phyloP scores from a whole-genome alignment of 2,888 invertebrate genomes.

The Ophion obscuratus region DNA sequence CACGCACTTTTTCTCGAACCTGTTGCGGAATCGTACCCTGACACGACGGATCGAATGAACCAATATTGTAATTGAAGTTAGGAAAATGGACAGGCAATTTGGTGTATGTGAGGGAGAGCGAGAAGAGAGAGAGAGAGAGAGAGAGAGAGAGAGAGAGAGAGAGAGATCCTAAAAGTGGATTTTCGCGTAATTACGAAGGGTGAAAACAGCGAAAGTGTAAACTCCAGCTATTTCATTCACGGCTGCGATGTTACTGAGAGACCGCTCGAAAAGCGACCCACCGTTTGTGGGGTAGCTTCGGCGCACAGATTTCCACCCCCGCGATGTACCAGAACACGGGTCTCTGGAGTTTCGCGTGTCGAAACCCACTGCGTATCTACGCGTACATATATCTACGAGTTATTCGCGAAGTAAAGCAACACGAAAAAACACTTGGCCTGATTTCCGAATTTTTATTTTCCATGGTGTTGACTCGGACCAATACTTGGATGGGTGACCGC shows the following conservation, averaged over 20 bases:
- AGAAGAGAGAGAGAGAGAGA: neutral
- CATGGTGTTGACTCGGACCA: too few species aligned
- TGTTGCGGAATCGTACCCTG: neutral
- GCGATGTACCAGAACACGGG: slow-evolving; percentile 15
- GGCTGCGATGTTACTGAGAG: slow-evolving; percentile 58
- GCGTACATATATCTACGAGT: too few species aligned
- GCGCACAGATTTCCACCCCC: slow-evolving; percentile 58
- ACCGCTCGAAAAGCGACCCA: slow-evolving; percentile 25
- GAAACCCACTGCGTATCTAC: neutral
- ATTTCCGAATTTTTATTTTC: too few species aligned
- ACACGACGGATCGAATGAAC: neutral
- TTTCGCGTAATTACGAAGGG: slow-evolving; percentile 15
- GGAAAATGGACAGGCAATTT: too few species aligned
- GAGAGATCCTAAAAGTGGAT: neutral
- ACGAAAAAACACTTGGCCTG: too few species aligned
- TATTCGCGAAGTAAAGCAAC: too few species aligned
- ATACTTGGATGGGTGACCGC: too few species aligned
- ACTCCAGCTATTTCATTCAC: slow-evolving; percentile 49
- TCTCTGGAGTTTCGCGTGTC: slow-evolving; percentile 14
- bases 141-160: neutral
- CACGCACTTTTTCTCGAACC: neutral
- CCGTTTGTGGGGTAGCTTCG: slow-evolving; percentile 48
- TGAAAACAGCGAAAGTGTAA: slow-evolving; percentile 15
- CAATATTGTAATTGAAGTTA: neutral
- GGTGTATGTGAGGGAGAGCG: neutral